A percentile compares a stretch with the other conserved stretches of the same genome.
Evolutionary conservation across 2,888 invertebrate genomes (phyloP).

Genomic region (Eupithecia centaureata): DNA sequence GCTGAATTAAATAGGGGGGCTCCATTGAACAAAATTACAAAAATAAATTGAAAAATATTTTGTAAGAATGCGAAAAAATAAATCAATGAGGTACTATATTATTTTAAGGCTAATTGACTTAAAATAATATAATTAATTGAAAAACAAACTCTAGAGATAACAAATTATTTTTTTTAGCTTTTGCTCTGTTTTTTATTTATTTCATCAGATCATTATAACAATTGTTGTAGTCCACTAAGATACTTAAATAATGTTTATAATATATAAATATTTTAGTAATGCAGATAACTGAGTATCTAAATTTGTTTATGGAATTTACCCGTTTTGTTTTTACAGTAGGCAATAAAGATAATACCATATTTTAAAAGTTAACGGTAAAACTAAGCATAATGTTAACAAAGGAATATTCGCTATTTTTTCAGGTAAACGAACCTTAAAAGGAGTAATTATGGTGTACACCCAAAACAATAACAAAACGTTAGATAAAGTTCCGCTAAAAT

Average conservation of each 20-base stretch:
- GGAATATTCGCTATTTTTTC: conserved; percentile 21
- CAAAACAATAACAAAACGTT: conserved; percentile 19
- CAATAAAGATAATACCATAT: conserved; percentile 7
- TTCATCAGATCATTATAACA: not conserved
- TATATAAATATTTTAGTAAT: not conserved
- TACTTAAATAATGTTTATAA: not conserved
- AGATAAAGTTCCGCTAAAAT: conserved; percentile 28
- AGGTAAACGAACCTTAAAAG: conserved; percentile 16
- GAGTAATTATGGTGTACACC: conserved; percentile 23
- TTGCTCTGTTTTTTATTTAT: too few relatives aligned
- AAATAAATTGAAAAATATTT: conserved; percentile 24
- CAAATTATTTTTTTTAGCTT: too few relatives aligned
- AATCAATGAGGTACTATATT: too few relatives aligned
- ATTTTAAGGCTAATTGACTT: too few relatives aligned
- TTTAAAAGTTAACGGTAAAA: conserved; percentile 20
- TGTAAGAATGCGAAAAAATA: too few relatives aligned
- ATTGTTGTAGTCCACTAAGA: not conserved
- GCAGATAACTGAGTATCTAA: not conserved
- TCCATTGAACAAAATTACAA: not conserved
- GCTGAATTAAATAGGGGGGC: conserved; percentile 37
- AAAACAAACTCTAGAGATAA: too few relatives aligned
- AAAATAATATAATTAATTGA: too few relatives aligned
- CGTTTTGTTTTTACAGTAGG: not conserved
- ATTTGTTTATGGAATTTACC: not conserved
- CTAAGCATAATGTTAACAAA: conserved; percentile 25